Evolutionary conservation across 1,140 invertebrate genomes (phyloP).

Genomic region (Caenorhabditis latens): DNA sequence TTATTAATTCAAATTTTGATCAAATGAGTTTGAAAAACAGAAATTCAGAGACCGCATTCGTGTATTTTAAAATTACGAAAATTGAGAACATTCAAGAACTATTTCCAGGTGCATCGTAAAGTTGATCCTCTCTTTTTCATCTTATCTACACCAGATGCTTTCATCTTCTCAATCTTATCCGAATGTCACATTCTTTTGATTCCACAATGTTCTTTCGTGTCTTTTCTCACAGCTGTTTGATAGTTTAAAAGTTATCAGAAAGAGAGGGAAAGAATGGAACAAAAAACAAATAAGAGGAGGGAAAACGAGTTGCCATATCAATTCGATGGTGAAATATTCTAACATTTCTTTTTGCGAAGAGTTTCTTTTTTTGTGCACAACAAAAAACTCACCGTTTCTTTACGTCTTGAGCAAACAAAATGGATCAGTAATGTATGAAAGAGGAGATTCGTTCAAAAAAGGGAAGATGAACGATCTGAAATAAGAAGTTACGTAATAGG

Average conservation of each 20-base stretch:
- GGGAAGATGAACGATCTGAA: background rate
- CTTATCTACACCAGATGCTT: conserved; percentile 31
- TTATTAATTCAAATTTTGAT: no score
- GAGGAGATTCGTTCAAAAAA: background rate
- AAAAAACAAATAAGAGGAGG: background rate
- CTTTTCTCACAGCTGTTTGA: conserved; percentile 34
- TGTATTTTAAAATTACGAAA: background rate
- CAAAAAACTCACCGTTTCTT: conserved; percentile 42
- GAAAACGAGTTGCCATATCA: conserved; percentile 16
- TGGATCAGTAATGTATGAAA: background rate
- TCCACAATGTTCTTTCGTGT: background rate
- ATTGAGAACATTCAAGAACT: background rate
- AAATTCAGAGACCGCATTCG: background rate
- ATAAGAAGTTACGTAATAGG: conserved; percentile 14
- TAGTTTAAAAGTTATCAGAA: background rate
- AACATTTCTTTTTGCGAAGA: background rate
- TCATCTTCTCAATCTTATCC: background rate
- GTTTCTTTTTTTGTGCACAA: background rate
- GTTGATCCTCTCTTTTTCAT: background rate
- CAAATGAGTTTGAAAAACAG: no score
- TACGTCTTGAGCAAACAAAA: conserved; percentile 21
- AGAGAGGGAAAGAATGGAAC: background rate
- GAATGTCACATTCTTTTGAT: conserved; percentile 48
- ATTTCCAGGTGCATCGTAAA: conserved; percentile 49
- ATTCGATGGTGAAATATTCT: background rate